These are phyloP conservation scores for Pachyseris speciosa DNA, from an alignment of 64 coral and sea anemone genomes.

Conservation along the genomic window DNA sequence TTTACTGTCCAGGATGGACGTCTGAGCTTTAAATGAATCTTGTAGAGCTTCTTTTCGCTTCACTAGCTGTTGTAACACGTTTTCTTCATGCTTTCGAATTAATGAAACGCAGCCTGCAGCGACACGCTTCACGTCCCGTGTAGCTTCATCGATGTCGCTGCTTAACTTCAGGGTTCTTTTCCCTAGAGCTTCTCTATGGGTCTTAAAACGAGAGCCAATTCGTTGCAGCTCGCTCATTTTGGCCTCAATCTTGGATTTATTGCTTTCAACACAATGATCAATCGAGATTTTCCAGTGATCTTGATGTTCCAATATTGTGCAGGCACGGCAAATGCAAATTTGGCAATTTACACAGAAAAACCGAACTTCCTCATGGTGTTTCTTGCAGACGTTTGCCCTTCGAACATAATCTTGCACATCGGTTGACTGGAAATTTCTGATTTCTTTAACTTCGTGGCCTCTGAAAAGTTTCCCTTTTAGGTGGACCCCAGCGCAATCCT, in stretches of 20 bases:
- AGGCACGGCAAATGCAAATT: slow-evolving; percentile 28
- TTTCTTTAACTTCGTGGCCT: slow-evolving; percentile 61
- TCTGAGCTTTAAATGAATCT: not conserved
- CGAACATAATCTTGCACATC: not conserved
- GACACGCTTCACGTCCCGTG: not conserved
- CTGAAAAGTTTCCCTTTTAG: slow-evolving; percentile 21
- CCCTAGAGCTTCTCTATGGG: not conserved
- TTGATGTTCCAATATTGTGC: slow-evolving; percentile 6
- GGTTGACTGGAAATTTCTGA: not conserved
- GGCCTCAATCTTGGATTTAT: not conserved
- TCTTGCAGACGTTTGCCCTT: not conserved
- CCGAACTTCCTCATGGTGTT: not conserved
- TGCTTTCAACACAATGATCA: not conserved
- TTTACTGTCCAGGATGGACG: not conserved
- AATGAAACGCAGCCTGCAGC: not conserved
- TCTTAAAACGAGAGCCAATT: not conserved
- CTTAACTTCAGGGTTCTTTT: not conserved
- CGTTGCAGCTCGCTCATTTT: not conserved
- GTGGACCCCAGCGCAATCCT: slow-evolving; percentile 10
- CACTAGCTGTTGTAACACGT: not conserved
- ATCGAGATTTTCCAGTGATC: slow-evolving; percentile 1
- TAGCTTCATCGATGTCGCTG: not conserved
- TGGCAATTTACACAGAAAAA: not conserved
- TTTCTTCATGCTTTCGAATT: not conserved
- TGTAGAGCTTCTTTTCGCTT: not conserved